Base-by-base conservation (phyloP, 2,888 invertebrate genomes). In the Drosophila pseudotakahashii region DNA sequence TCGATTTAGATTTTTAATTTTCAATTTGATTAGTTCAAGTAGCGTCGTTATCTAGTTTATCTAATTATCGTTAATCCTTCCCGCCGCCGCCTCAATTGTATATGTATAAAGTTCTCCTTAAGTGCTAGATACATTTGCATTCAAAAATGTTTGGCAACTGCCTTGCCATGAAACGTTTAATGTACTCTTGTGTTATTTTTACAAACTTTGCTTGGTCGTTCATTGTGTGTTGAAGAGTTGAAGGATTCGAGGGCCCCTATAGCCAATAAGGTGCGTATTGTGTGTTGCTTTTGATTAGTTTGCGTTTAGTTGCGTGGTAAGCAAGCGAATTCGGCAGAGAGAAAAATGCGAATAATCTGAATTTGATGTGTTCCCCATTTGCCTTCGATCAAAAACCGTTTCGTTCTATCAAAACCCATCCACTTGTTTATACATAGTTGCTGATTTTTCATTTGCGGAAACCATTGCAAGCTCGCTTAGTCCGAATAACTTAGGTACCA, bases 381-480 rank as follows among this genome's bases (percentile, higher is more conserved):
- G 52, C n/a, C n/a, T 13, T 14, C 13, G 34, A 52, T 39, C 52
- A 26, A 52, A 54, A 67, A 50, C 55, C 41, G 14, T 71, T 47
- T 47, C n/a, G 48, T 53, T 74, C 36, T 69, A 55, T 62, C 69
- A 84, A 81, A 81, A 73, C 74, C 69, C 61, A 66, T 62, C 60
- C 64, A 71, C 30, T 54, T 59, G 59, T 62, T 61, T 79, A 66
- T 64, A 45, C 55, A 63, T 54, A 66, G 57, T 51, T 67, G 55
- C 62, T 47, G 45, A 51, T 60, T 66, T 76, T 72, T 70, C 60
- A 71, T 69, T 68, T 73, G 79, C 76, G 75, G 89, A 89, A 89
- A 89, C 89, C 89, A 89, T 90, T 89, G 82, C 89, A 89, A 89
- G 89, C 89, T 89, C 90, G 87, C 88, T 87, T 76, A 70, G 64